Percentiles rank a stretch among this genome's conserved stretches.
phyloP scores from a whole-genome alignment of 2,888 invertebrate genomes.

The Zygothrica quintamaculata region DNA sequence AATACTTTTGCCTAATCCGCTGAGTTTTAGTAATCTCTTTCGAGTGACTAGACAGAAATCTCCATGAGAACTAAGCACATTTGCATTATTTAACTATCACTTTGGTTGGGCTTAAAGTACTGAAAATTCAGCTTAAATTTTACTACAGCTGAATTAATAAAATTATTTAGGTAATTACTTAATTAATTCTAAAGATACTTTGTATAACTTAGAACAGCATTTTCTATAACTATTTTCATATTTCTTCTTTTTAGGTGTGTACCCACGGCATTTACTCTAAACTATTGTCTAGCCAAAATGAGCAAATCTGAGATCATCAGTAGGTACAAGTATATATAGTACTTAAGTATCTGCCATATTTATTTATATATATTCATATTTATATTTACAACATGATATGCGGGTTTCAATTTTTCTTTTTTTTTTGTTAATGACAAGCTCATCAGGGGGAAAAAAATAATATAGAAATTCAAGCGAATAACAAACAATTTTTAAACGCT shows the following conservation, averaged over 20 bases:
- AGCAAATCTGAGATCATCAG: constrained; percentile 48
- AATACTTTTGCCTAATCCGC: no score
- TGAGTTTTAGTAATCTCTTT: no score
- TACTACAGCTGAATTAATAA: no score
- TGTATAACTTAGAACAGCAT: no score
- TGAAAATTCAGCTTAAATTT: no score
- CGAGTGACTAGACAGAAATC: no score
- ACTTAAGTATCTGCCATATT: constrained; percentile 31
- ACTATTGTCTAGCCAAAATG: constrained; percentile 16
- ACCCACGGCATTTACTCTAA: constrained; percentile 1
- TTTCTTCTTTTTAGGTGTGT: constrained; percentile 22
- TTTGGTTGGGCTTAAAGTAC: no score
- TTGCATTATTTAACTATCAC: no score
- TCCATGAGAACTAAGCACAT: no score
- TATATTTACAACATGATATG: constrained; percentile 37
- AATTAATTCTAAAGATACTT: no score
- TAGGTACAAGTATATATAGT: constrained; percentile 4
- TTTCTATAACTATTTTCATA: not conserved
- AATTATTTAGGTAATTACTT: no score
- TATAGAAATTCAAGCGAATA: constrained; percentile 9
- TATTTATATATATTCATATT: constrained; percentile 24
- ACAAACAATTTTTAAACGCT: constrained; percentile 45
- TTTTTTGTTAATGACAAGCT: constrained; percentile 12
- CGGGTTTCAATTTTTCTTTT: no score
- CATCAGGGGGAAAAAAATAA: not conserved